Conservation (phyloP, 1,140 invertebrate species). For the Halesus radiatus region DNA sequence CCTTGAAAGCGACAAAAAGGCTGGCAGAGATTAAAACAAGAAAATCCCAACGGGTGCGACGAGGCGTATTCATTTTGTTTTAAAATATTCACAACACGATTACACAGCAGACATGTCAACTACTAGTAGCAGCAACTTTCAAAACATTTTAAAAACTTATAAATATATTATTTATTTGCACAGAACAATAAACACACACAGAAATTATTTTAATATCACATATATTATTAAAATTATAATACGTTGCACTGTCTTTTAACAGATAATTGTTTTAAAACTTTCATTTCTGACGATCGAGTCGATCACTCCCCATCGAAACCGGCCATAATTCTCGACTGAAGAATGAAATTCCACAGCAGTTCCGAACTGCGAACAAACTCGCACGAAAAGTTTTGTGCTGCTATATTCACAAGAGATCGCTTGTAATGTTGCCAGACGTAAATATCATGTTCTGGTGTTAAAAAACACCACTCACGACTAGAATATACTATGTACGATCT, state of each 20-base stretch:
- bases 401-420: not conserved
- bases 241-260: not conserved
- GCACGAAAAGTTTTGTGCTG: conserved; percentile 4
- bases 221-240: conserved; percentile 2
- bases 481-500: too few relatives aligned
- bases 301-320: conserved; percentile 22
- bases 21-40: conserved; percentile 26
- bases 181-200: not conserved
- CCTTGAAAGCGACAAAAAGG: conserved; percentile 34
- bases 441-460: too few relatives aligned
- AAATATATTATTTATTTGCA: conserved; percentile 20
- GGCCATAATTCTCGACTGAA: conserved; percentile 39
- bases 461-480: too few relatives aligned
- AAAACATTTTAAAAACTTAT: conserved; percentile 37
- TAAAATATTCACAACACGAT: conserved; percentile 48
- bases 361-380: not conserved
- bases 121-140: conserved; percentile 20
- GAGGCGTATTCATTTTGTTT: conserved; percentile 48
- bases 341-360: conserved; percentile 13
- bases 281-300: conserved; percentile 33
- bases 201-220: not conserved
- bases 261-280: conserved; percentile 42
- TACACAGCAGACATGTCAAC: conserved; percentile 41
- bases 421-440: too few relatives aligned
- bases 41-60: conserved; percentile 37